Conservation (phyloP, 2,888 invertebrate genomes). For the Julus scandinavius region DNA sequence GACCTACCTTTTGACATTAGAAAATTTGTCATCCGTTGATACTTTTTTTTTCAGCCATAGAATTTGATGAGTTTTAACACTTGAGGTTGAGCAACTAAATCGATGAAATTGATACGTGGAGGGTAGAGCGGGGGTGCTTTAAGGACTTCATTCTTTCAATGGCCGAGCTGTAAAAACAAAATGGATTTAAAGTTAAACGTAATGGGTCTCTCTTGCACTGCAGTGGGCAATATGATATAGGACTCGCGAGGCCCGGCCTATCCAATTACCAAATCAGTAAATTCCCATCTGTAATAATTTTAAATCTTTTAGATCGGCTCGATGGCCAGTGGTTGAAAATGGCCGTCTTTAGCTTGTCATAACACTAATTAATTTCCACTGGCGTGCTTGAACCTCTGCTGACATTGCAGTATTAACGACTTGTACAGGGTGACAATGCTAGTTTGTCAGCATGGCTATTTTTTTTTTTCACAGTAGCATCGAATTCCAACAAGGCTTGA, state of each 20-base stretch:
- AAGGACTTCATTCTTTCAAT: slow-evolving; percentile 44
- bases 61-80: slow-evolving; percentile 56
- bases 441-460: too few species aligned
- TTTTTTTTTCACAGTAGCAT: too few species aligned
- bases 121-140: slow-evolving; percentile 48
- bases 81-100: slow-evolving; percentile 52
- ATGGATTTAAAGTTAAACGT: slow-evolving; percentile 51
- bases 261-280: slow-evolving; percentile 51
- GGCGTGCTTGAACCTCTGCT: neutral
- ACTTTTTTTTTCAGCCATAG: slow-evolving; percentile 51
- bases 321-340: slow-evolving; percentile 44
- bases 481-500: too few species aligned
- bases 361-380: slow-evolving; percentile 36
- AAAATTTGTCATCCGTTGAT: slow-evolving; percentile 50
- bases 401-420: slow-evolving; percentile 1
- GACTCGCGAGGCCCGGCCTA: slow-evolving; percentile 49
- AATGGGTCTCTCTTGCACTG: slow-evolving; percentile 51
- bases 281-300: slow-evolving; percentile 52
- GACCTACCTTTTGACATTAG: slow-evolving; percentile 52
- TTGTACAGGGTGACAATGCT: neutral
- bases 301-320: slow-evolving; percentile 39
- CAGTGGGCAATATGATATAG: slow-evolving; percentile 48
- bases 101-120: slow-evolving; percentile 55
- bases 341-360: slow-evolving; percentile 30
- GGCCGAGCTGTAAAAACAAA: slow-evolving; percentile 53